Evolutionary conservation across 2,888 invertebrate species (phyloP).

Genomic region (Andrena camellia): DNA sequence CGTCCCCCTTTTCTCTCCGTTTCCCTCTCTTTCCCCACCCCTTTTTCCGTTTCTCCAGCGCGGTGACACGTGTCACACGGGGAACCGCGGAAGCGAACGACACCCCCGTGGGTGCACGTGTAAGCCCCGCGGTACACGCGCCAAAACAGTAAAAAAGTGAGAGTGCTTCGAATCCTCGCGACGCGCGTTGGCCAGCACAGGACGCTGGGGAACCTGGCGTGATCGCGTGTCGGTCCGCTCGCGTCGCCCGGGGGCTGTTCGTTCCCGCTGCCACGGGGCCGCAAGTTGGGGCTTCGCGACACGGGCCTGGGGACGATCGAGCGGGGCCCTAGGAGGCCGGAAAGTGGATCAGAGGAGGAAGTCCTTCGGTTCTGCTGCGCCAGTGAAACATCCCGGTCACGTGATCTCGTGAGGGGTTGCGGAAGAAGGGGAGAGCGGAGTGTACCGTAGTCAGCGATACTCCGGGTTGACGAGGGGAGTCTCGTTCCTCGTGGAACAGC

Average conservation of each 20-base stretch:
- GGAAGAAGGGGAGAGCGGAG: constrained; percentile 42
- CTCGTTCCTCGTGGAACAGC: constrained; percentile 58
- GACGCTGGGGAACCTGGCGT: no score
- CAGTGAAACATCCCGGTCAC: constrained; percentile 69
- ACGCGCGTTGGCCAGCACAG: background rate
- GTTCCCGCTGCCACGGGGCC: background rate
- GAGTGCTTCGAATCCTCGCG: constrained; percentile 32
- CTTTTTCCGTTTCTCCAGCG: constrained; percentile 9
- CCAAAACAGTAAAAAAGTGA: constrained; percentile 61
- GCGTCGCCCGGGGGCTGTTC: background rate
- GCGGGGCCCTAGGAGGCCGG: background rate
- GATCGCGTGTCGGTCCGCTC: background rate
- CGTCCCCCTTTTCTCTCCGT: background rate
- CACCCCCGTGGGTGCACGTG: constrained; percentile 53
- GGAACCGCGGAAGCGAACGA: constrained; percentile 5
- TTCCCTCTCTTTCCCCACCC: background rate
- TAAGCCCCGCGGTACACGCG: constrained; percentile 47
- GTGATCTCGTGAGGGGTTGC: constrained; percentile 57
- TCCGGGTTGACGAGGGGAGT: constrained; percentile 47
- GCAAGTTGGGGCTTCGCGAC: background rate
- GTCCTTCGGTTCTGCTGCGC: constrained; percentile 60
- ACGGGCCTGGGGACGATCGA: no score
- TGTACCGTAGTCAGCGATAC: constrained; percentile 60
- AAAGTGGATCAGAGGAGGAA: constrained; percentile 26
- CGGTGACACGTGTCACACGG: constrained; percentile 53